Evolutionary conservation across 2,113 vertebrate species (phyloP).

Genomic region (Calyptomena viridis): DNA sequence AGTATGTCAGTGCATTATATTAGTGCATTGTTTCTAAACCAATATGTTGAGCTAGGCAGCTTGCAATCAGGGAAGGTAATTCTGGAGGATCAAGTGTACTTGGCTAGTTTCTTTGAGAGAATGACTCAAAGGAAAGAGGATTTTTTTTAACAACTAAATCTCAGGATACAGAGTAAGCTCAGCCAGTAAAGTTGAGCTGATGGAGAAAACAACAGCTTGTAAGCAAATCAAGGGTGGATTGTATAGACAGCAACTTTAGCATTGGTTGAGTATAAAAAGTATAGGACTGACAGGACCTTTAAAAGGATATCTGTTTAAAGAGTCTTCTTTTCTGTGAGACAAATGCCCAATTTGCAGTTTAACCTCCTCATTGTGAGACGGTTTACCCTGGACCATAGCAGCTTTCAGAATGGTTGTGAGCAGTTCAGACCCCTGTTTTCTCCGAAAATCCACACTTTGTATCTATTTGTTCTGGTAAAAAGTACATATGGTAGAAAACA

Average conservation of each 20-base stretch:
- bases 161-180: background rate
- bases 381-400: accelerated
- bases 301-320: background rate
- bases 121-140: background rate
- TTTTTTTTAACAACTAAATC: background rate
- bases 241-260: background rate
- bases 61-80: background rate
- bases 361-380: background rate
- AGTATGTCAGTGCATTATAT: background rate
- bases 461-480: background rate
- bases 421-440: background rate
- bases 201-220: background rate
- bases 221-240: background rate
- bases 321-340: background rate
- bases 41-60: background rate
- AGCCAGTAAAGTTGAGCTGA: background rate
- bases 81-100: background rate
- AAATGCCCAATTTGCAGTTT: background rate
- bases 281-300: no score
- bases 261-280: background rate
- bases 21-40: background rate
- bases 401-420: background rate
- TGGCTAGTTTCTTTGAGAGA: background rate
- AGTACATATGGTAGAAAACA: background rate
- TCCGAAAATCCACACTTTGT: background rate